A percentile compares a stretch with the other conserved stretches of the same genome.
phyloP scores from a whole-genome alignment of 37 sponge, comb jelly and placozoan species.

The Hormiphora californensis region DNA sequence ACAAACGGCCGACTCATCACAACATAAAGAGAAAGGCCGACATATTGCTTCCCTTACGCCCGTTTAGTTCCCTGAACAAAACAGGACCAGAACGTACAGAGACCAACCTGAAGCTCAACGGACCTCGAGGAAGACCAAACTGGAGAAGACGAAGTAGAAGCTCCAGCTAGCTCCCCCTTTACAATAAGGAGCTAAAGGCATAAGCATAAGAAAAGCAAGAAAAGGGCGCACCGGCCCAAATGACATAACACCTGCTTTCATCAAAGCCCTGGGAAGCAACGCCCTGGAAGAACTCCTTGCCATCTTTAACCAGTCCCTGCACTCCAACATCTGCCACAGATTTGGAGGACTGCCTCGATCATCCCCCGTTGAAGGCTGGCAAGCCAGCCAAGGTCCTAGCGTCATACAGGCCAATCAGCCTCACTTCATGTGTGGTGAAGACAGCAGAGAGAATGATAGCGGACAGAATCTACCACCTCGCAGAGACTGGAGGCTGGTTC shows the following conservation, averaged over 20 bases:
- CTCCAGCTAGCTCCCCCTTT: background rate
- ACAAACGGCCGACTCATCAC: background rate
- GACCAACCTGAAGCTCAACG: background rate
- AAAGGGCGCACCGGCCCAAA: background rate
- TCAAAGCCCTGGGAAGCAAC: background rate
- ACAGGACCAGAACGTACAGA: background rate
- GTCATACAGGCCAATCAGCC: background rate
- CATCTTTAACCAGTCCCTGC: background rate
- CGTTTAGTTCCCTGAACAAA: background rate
- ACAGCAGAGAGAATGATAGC: background rate
- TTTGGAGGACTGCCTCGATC: background rate
- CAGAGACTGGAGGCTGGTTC: background rate
- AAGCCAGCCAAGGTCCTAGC: background rate
- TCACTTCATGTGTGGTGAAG: background rate
- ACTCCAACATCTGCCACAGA: background rate
- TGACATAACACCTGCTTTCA: background rate
- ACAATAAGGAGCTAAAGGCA: too few species aligned
- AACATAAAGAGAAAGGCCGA: too few species aligned
- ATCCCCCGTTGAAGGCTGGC: background rate
- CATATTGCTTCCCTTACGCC: too few species aligned
- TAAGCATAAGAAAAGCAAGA: too few species aligned
- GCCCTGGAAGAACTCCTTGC: background rate
- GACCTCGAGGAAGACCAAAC: background rate
- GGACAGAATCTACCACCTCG: background rate
- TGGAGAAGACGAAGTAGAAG: background rate